Percentiles rank a stretch among this genome's conserved stretches.
Evolutionary conservation across 2,113 vertebrate species (phyloP).

Genomic region (Esox niger): DNA sequence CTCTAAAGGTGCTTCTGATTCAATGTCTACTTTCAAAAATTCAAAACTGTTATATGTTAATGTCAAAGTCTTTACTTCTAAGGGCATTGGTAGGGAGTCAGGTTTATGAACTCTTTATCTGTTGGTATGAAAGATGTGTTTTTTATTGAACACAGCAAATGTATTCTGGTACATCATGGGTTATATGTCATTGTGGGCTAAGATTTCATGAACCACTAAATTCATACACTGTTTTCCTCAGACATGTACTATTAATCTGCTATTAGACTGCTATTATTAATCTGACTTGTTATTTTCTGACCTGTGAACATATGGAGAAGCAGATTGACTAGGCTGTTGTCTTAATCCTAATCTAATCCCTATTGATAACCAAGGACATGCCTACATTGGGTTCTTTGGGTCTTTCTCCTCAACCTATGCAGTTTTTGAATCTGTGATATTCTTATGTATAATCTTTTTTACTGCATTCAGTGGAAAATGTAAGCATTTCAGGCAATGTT

Average conservation of each 20-base stretch:
- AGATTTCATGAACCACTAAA: slow-evolving; percentile 18
- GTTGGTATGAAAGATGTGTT: background rate
- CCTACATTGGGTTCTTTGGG: slow-evolving; percentile 37
- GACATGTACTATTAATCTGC: too few relatives aligned
- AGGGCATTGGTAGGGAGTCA: background rate
- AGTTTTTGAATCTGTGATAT: slow-evolving; percentile 49
- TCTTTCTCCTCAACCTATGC: slow-evolving; percentile 56
- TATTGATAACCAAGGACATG: slow-evolving; percentile 26
- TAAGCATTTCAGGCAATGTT: slow-evolving; percentile 36
- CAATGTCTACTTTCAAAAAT: background rate
- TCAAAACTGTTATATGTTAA: background rate
- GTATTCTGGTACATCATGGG: background rate
- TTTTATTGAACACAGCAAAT: slow-evolving; percentile 3
- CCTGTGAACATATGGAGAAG: slow-evolving; percentile 22
- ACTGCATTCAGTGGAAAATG: slow-evolving; percentile 49
- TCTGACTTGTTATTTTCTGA: slow-evolving; percentile 12
- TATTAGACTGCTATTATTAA: too few relatives aligned
- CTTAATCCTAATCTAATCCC: slow-evolving; percentile 2
- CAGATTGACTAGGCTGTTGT: slow-evolving; percentile 7
- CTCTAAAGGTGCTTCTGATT: background rate
- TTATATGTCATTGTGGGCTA: background rate
- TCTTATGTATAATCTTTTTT: slow-evolving; percentile 55
- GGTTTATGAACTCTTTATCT: background rate
- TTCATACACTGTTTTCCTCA: background rate
- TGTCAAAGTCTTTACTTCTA: background rate